These are phyloP conservation scores for Cyclina sinensis DNA, from an alignment of 1,140 invertebrate genomes.

Conservation along the genomic window DNA sequence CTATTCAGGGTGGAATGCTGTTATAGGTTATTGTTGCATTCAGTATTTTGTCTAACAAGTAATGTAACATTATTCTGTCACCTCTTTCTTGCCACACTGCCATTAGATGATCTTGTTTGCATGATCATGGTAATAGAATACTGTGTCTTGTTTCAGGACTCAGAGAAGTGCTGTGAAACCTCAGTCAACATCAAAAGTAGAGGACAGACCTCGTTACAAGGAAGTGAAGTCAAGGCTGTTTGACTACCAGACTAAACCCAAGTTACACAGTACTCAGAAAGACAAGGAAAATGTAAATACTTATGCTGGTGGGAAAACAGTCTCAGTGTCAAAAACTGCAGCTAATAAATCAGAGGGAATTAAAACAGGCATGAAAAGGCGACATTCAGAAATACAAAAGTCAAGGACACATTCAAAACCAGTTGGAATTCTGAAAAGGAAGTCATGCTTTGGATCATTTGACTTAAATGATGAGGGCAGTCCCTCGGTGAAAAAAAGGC, in stretches of 20 bases:
- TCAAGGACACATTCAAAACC: neutral
- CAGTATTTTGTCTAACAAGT: too few species aligned
- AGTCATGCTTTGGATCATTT: conserved; percentile 55
- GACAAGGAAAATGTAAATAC: neutral
- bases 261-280: neutral
- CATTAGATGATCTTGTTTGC: too few species aligned
- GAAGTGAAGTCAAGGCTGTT: conserved; percentile 55
- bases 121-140: too few species aligned
- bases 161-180: neutral
- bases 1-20: too few species aligned
- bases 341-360: neutral
- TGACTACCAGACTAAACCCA: conserved; percentile 52
- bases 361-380: conserved; percentile 9
- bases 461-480: conserved; percentile 18
- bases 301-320: neutral
- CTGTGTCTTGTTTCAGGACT: neutral
- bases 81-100: too few species aligned
- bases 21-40: too few species aligned
- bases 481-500: neutral
- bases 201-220: neutral
- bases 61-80: too few species aligned
- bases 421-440: conserved; percentile 56
- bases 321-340: neutral
- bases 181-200: neutral
- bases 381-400: conserved; percentile 29